Evolutionary conservation across 1,140 invertebrate genomes (phyloP), one percentile per base, ranked within the genome.

Genomic region (Olivierus martensii): DNA sequence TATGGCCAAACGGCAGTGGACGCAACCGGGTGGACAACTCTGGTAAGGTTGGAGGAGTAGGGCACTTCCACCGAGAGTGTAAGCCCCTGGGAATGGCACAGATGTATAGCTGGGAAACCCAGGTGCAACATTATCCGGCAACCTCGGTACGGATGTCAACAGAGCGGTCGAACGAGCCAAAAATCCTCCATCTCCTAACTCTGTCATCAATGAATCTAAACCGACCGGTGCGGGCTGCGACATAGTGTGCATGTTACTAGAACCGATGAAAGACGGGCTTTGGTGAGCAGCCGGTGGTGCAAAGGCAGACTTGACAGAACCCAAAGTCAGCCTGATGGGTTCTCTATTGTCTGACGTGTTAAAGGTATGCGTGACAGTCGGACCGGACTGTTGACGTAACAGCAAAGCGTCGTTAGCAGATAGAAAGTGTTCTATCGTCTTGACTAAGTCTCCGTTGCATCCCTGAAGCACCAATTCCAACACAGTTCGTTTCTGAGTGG

Each of bases 401-500:
- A 53, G 43, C 38, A 56, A 54, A 22, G 47, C 44, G 44, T 67
- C 52, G 54, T 58, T 48, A 22, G 65, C 49, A 52, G 65, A 62
- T 49, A 76, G 63, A 50, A 82, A 79, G 53, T 82, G 79, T 59
- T 83, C 80, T 21, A 83, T 83, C 9, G 81, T 79, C 55, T 85
- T 83, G 3, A 87, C 71, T n/a, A 91, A 66, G 63, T 91, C 86
- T 37, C 88, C 80, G 55, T 85, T 85, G 66, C 86, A 90, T 18
- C 85, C 77, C 56, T 87, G 80, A 10, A 91, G 69, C 10, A 91
- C 85, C 49, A 94, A 67, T 62, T 93, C 88, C 38, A 96, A 66
- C 0, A 94, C 87, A 0, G 84, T 79, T 12, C 83, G 75, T 35
- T 74, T 67, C 65, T 94, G 92, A 44, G 82, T 80, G 0, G 89